phyloP scores from a whole-genome alignment of 2,888 invertebrate species.

The Cotesia congregata region DNA sequence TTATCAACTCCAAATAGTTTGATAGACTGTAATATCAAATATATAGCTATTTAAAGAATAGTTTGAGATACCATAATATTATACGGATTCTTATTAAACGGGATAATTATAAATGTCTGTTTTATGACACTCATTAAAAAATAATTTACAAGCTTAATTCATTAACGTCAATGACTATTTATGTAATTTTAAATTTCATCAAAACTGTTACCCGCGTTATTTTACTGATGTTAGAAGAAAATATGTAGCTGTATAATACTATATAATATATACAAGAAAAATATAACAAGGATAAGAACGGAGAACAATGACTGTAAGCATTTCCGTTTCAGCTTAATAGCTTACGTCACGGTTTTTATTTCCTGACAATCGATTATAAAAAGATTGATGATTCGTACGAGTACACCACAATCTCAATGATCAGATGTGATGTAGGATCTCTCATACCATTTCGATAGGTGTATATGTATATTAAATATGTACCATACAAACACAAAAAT shows the following conservation, averaged over 20 bases:
- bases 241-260: no score
- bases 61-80: no score
- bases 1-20: no score
- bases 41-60: no score
- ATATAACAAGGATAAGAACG: not conserved
- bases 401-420: constrained; percentile 28
- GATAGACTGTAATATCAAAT: no score
- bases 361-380: constrained; percentile 30
- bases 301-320: constrained; percentile 1
- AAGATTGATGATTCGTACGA: constrained; percentile 29
- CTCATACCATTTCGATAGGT: not conserved
- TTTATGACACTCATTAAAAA: no score
- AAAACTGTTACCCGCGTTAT: not conserved
- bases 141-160: no score
- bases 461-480: not conserved
- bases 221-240: not conserved
- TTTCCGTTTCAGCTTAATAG: constrained; percentile 16
- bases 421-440: constrained; percentile 27
- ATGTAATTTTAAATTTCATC: not conserved
- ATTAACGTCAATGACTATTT: no score
- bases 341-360: constrained; percentile 14
- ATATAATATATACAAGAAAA: not conserved
- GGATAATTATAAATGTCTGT: no score
- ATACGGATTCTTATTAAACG: no score
- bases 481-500: not conserved